A percentile compares a stretch with the other conserved stretches of the same genome.
Evolutionary conservation across 2,113 vertebrate species (phyloP).

Genomic region (Phyllostomus hastatus): DNA sequence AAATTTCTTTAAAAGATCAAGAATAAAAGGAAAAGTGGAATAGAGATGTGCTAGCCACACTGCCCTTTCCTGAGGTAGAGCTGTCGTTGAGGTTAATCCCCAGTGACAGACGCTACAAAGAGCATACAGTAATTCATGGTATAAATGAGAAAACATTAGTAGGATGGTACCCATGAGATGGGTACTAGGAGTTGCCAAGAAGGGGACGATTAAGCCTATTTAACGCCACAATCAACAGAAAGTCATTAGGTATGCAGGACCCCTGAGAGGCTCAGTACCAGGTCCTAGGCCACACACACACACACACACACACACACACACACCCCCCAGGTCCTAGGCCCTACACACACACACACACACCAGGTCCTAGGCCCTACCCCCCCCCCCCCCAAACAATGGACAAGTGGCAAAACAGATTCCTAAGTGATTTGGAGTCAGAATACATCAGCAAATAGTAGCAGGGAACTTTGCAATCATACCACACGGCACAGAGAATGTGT

Average conservation of each 20-base stretch:
- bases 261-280: not conserved
- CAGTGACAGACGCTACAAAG: not conserved
- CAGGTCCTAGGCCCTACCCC: too few relatives aligned
- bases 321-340: not conserved
- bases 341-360: not conserved
- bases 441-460: not conserved
- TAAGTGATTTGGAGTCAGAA: not conserved
- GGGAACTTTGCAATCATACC: not conserved
- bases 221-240: not conserved
- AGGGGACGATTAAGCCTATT: not conserved
- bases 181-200: not conserved
- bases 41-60: not conserved
- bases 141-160: constrained; percentile 11
- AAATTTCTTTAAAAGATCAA: not conserved
- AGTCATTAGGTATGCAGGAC: not conserved
- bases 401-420: not conserved
- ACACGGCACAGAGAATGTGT: not conserved
- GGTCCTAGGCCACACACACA: not conserved
- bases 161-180: not conserved
- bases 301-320: not conserved
- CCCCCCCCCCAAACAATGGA: not conserved
- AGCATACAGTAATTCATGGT: not conserved
- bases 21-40: not conserved
- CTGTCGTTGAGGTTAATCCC: constrained; percentile 22
- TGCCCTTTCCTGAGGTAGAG: not conserved